Conservation (phyloP, 2,888 invertebrate genomes). For the Orthosia cruda region DNA sequence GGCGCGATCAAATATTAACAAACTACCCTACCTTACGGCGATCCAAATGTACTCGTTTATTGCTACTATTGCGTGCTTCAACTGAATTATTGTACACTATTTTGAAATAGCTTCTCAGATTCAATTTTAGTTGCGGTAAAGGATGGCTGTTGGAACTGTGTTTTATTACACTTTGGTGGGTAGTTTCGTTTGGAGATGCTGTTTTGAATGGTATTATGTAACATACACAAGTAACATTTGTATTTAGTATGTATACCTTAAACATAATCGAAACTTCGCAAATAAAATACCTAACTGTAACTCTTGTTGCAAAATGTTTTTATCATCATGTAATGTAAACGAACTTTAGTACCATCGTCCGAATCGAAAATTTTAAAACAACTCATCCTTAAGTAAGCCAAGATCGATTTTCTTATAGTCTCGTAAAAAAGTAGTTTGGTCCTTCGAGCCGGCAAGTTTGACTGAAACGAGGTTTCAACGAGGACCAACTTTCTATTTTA, state of each 20-base stretch:
- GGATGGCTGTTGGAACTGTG: constrained; percentile 10
- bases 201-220: not conserved
- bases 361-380: constrained; percentile 3
- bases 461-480: constrained; percentile 57
- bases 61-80: constrained; percentile 73
- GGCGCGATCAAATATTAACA: constrained; percentile 88
- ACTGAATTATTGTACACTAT: constrained; percentile 61
- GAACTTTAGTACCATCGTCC: not conserved
- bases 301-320: not conserved
- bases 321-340: not conserved
- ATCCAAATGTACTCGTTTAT: constrained; percentile 84
- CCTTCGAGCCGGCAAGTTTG: constrained; percentile 46
- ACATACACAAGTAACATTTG: too few relatives aligned
- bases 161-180: constrained; percentile 8
- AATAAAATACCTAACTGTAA: not conserved
- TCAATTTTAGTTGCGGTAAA: constrained; percentile 49
- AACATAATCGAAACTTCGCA: not conserved
- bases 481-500: constrained; percentile 65
- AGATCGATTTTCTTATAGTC: constrained; percentile 51
- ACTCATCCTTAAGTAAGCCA: constrained; percentile 35
- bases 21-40: constrained; percentile 84
- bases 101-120: constrained; percentile 52
- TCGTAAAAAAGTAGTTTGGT: constrained; percentile 59
- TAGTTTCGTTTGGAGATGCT: not conserved
- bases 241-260: not conserved